Evolutionary conservation across 1,140 invertebrate species (phyloP).

Genomic region (Orchestia grillus): DNA sequence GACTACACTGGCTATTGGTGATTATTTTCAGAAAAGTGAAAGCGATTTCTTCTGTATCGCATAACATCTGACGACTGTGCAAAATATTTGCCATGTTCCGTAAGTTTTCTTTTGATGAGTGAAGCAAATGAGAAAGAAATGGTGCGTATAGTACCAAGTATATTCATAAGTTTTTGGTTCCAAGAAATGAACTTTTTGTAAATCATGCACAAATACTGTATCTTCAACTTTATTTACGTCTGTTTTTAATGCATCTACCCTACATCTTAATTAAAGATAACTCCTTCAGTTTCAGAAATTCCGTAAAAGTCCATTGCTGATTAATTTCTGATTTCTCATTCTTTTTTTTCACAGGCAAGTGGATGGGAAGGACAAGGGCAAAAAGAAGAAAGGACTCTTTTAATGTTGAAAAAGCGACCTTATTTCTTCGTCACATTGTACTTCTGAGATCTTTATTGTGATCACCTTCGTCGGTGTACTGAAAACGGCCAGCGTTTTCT

Average conservation of each 20-base stretch:
- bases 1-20: not conserved
- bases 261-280: not conserved
- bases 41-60: not conserved
- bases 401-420: constrained; percentile 16
- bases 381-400: constrained; percentile 60
- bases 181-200: not conserved
- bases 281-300: not conserved
- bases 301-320: not conserved
- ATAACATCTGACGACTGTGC: not conserved
- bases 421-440: not conserved
- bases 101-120: not conserved
- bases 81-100: not conserved
- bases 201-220: not conserved
- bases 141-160: not conserved
- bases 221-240: not conserved
- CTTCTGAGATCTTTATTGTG: not conserved
- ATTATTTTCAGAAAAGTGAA: not conserved
- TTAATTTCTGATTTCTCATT: not conserved
- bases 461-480: not conserved
- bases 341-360: constrained; percentile 55
- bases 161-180: not conserved
- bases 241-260: not conserved
- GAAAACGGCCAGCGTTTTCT: not conserved
- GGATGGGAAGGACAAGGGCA: constrained; percentile 58
- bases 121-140: not conserved